Conservation (phyloP, 2,797 vertebrate species). For the Sebastes flavidus region DNA sequence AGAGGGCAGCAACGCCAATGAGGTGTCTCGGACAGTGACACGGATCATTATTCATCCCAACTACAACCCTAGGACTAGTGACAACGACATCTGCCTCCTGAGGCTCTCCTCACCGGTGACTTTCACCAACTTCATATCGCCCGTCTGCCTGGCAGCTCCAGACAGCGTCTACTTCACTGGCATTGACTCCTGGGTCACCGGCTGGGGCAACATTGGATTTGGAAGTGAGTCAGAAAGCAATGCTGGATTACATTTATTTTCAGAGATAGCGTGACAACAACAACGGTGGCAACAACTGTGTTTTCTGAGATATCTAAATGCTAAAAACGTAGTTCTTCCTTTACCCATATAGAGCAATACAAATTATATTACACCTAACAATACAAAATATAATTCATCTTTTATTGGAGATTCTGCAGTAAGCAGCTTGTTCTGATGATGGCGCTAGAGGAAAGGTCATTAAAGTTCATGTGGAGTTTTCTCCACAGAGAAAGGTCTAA, state of each 20-base stretch:
- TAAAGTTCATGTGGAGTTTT: too few relatives aligned
- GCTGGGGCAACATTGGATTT: conserved; percentile 39
- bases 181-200: conserved; percentile 60
- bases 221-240: conserved; percentile 27
- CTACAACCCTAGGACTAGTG: rapidly evolving
- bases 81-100: conserved; percentile 70
- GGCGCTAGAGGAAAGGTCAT: too few relatives aligned
- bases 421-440: too few relatives aligned
- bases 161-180: conserved; percentile 40
- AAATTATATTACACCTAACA: too few relatives aligned
- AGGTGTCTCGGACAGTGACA: rapidly evolving
- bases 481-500: too few relatives aligned
- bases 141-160: conserved; percentile 59
- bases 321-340: not conserved
- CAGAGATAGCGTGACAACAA: not conserved
- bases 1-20: not conserved
- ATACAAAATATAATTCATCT: too few relatives aligned
- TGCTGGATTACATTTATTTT: not conserved
- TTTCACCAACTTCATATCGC: conserved; percentile 46
- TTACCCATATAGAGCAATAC: not conserved
- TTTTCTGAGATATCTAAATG: not conserved
- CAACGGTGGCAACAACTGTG: not conserved
- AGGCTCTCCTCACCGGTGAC: conserved; percentile 34
- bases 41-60: conserved; percentile 19
- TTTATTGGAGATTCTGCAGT: too few relatives aligned